A percentile compares a stretch with the other conserved stretches of the same genome.
Conservation (phyloP, 1,140 invertebrate species). For the Leptestheria dahalacensis region DNA sequence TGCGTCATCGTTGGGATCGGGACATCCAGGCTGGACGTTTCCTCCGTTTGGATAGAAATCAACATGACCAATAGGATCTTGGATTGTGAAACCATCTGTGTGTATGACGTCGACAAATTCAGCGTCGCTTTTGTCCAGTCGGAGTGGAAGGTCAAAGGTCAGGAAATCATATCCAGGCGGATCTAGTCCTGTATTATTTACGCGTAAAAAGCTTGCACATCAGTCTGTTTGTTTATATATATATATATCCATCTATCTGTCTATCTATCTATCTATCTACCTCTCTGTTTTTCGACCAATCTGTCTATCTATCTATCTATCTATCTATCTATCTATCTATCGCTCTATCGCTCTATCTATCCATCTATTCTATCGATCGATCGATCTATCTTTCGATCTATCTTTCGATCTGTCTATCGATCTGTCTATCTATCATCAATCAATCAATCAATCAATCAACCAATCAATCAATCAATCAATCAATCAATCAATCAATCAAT, state of each 20-base stretch:
- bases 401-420: too few relatives aligned
- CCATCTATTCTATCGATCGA: too few relatives aligned
- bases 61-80: conserved; percentile 34
- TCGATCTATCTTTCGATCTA: neutral
- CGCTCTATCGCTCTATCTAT: too few relatives aligned
- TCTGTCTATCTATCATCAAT: too few relatives aligned
- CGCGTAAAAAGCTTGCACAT: neutral
- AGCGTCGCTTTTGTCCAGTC: conserved; percentile 33
- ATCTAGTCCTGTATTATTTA: conserved; percentile 1
- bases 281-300: too few relatives aligned
- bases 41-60: conserved; percentile 47
- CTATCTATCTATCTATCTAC: neutral
- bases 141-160: conserved; percentile 13
- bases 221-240: neutral
- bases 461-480: too few relatives aligned
- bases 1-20: neutral
- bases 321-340: too few relatives aligned
- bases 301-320: too few relatives aligned
- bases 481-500: neutral
- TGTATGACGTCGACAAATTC: conserved; percentile 41
- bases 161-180: neutral
- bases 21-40: conserved; percentile 51
- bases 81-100: conserved; percentile 27
- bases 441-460: too few relatives aligned
- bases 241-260: neutral